Percentiles rank a stretch among this genome's conserved stretches.
Evolutionary conservation across 2,888 invertebrate species (phyloP).

Genomic region (Alsophila aescularia): DNA sequence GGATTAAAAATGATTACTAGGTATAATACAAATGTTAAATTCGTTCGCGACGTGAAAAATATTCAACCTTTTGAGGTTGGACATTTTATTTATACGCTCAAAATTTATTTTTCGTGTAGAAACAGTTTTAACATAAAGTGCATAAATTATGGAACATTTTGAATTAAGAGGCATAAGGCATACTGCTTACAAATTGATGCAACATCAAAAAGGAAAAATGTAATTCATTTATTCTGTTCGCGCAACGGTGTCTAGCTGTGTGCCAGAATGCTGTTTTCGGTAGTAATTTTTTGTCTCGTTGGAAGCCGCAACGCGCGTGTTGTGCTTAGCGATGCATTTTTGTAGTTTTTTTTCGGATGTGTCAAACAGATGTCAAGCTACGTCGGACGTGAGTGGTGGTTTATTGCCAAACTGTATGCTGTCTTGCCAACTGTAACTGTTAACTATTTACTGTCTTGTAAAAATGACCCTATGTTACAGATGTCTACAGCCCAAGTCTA

Average conservation of each 20-base stretch:
- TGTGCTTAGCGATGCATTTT: neutral
- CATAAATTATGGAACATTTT: slow-evolving; percentile 8
- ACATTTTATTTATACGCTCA: slow-evolving; percentile 2
- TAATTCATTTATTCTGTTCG: slow-evolving; percentile 38
- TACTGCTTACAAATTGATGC: slow-evolving; percentile 6
- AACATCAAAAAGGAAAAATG: slow-evolving; percentile 22
- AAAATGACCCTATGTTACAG: no score
- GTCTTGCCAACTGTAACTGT: no score
- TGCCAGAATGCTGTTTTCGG: slow-evolving; percentile 33
- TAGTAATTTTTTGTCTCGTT: neutral
- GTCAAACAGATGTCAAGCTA: no score
- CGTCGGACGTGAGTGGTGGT: no score
- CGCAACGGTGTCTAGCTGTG: slow-evolving; percentile 40
- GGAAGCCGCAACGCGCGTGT: neutral
- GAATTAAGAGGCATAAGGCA: no score
- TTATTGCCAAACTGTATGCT: no score
- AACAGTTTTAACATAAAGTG: slow-evolving; percentile 2
- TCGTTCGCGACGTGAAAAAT: slow-evolving; percentile 5
- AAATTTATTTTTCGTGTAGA: slow-evolving; percentile 8
- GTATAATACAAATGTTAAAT: slow-evolving; percentile 8
- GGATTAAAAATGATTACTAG: slow-evolving; percentile 9
- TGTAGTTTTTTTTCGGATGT: no score
- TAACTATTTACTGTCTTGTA: no score
- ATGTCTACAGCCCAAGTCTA: no score
- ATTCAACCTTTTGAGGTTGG: neutral